Evolutionary conservation across 2,888 invertebrate genomes (phyloP).

Genomic region (Chymomyza fuscimana): DNA sequence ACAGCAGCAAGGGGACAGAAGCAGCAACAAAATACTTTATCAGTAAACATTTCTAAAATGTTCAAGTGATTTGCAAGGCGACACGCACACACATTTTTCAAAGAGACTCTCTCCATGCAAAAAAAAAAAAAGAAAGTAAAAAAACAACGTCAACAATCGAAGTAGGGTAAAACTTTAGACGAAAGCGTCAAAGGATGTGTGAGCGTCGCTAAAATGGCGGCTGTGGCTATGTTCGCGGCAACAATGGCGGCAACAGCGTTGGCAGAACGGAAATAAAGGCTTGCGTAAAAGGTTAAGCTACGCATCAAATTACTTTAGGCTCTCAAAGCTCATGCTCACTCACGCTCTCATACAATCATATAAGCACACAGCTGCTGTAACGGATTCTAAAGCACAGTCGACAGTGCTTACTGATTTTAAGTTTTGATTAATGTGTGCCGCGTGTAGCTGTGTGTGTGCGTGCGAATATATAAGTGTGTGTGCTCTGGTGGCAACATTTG

Average conservation of each 20-base stretch:
- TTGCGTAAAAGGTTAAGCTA: constrained; percentile 60
- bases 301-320: constrained; percentile 58
- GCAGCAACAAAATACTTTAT: constrained; percentile 46
- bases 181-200: constrained; percentile 65
- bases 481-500: constrained; percentile 32
- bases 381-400: constrained; percentile 25
- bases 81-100: constrained; percentile 18
- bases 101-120: neutral
- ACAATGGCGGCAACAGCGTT: neutral
- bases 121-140: no score
- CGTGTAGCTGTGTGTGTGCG: neutral
- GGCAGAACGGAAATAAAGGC: constrained; percentile 52
- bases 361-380: constrained; percentile 5
- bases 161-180: constrained; percentile 29
- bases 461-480: neutral
- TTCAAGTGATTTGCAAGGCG: constrained; percentile 53
- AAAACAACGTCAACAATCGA: constrained; percentile 20
- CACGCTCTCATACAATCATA: neutral
- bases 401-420: constrained; percentile 26
- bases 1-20: constrained; percentile 7
- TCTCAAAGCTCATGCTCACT: neutral
- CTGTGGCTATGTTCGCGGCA: constrained; percentile 24
- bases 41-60: constrained; percentile 61
- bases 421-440: constrained; percentile 36
- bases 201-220: constrained; percentile 60